Percentiles rank a stretch among this genome's conserved stretches.
Conservation (phyloP, 2,113 vertebrate genomes). For the Corythornis madagascariensis region DNA sequence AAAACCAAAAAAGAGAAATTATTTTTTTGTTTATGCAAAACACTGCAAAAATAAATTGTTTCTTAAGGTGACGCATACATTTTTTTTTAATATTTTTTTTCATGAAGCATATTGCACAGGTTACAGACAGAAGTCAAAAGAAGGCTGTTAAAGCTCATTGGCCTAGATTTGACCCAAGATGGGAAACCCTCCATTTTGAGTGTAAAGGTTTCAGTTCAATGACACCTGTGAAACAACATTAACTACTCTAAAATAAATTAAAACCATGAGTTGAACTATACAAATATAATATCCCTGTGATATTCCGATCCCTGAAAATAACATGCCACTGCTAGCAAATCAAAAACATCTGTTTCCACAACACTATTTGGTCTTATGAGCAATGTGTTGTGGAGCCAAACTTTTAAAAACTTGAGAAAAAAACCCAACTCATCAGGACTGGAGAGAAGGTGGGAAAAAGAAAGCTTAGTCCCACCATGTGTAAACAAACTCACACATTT, state of each 20-base stretch:
- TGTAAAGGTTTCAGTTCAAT: background rate
- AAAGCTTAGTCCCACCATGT: background rate
- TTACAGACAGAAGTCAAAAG: background rate
- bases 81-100: background rate
- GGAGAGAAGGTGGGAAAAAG: background rate
- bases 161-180: background rate
- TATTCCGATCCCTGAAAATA: background rate
- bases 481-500: background rate
- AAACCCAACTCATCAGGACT: background rate
- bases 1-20: background rate
- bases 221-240: background rate
- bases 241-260: background rate
- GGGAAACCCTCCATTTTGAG: background rate
- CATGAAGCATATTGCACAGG: background rate
- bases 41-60: background rate
- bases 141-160: background rate
- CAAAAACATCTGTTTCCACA: slow-evolving; percentile 56
- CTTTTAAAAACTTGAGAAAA: background rate
- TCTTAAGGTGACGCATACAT: background rate
- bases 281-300: background rate
- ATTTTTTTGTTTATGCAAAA: background rate
- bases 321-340: slow-evolving; percentile 28
- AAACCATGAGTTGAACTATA: background rate
- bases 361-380: slow-evolving; percentile 22
- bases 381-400: slow-evolving; percentile 28